Percentiles rank a stretch among this genome's conserved stretches.
Evolutionary conservation across 2,888 invertebrate species (phyloP).

Genomic region (Hedychridium roseum): DNA sequence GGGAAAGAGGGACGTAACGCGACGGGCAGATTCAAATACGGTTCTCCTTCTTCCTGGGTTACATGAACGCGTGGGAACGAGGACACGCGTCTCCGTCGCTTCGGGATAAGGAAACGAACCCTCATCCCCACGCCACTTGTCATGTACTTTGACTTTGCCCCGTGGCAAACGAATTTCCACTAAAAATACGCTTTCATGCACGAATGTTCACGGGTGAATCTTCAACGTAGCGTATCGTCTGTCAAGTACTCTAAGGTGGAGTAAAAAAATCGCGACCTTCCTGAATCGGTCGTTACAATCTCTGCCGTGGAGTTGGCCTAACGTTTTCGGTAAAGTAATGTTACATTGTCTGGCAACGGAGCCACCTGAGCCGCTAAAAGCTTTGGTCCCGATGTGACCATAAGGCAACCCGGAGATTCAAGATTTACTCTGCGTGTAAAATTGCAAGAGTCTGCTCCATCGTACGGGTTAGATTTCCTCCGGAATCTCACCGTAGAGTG

Average conservation of each 20-base stretch:
- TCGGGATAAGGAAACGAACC: slow-evolving; percentile 18
- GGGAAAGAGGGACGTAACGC: slow-evolving; percentile 16
- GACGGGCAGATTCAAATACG: slow-evolving; percentile 49
- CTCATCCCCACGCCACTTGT: too few relatives aligned
- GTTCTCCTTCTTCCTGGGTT: slow-evolving; percentile 30
- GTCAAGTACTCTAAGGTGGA: not conserved
- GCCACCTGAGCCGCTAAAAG: slow-evolving; percentile 59
- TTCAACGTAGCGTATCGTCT: too few relatives aligned
- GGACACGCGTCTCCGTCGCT: slow-evolving; percentile 26
- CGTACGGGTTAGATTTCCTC: too few relatives aligned
- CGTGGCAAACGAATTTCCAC: not conserved
- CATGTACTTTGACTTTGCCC: slow-evolving; percentile 13
- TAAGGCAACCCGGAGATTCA: slow-evolving; percentile 34
- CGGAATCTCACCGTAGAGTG: too few relatives aligned
- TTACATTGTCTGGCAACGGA: slow-evolving; percentile 39
- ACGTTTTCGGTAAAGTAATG: slow-evolving; percentile 42
- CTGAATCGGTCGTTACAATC: slow-evolving; percentile 37
- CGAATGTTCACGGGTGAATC: too few relatives aligned
- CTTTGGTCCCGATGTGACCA: slow-evolving; percentile 34
- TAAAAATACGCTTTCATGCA: not conserved
- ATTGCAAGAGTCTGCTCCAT: slow-evolving; percentile 7
- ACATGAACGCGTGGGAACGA: slow-evolving; percentile 45
- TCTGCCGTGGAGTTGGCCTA: slow-evolving; percentile 35
- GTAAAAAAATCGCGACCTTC: not conserved
- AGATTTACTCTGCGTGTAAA: slow-evolving; percentile 31